phyloP scores from a whole-genome alignment of 2,797 vertebrate genomes.

The Gallinago nigripennis region DNA sequence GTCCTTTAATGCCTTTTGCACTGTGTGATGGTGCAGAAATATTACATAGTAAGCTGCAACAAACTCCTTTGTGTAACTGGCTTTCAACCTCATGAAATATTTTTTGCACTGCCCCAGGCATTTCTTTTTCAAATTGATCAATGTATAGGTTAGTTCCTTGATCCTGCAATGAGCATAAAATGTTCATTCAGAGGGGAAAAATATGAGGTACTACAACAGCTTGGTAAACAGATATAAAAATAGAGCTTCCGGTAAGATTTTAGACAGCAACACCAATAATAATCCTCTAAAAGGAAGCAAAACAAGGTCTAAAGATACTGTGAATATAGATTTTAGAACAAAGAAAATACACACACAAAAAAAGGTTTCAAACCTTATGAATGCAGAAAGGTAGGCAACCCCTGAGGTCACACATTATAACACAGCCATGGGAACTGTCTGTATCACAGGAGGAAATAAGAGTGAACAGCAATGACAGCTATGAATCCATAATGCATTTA shows the following conservation, averaged over 20 bases:
- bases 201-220: background rate
- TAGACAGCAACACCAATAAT: background rate
- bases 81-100: background rate
- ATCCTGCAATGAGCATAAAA: background rate
- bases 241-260: background rate
- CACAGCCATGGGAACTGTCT: background rate
- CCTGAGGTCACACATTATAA: background rate
- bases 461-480: background rate
- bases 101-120: background rate
- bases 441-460: background rate
- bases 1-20: background rate
- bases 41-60: background rate
- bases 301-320: background rate
- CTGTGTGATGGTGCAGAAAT: background rate
- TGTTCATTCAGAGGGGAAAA: background rate
- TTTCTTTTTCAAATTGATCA: background rate
- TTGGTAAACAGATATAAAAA: conserved; percentile 6
- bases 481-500: background rate
- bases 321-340: background rate
- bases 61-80: background rate
- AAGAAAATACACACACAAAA: background rate
- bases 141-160: background rate
- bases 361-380: background rate
- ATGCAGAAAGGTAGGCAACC: background rate
- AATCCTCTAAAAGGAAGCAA: background rate